Base-by-base conservation (phyloP, 2,797 vertebrate genomes). In the Martes flavigula region DNA sequence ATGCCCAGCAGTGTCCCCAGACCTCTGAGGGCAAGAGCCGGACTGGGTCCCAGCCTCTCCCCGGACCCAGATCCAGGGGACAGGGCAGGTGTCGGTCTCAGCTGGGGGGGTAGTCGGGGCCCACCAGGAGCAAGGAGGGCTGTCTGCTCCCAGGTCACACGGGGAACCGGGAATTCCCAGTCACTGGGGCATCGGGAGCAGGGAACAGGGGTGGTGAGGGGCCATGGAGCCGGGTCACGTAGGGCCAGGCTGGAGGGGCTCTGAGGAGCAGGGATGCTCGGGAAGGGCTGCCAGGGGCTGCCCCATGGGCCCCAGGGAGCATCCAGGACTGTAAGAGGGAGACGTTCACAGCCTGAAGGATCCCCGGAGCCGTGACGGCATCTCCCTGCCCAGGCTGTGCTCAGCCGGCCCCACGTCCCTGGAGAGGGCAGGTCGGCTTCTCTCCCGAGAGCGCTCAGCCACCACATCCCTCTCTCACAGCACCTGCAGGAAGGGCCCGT, bases 1-100 rank as follows among this genome's bases (percentile, higher is more conserved):
- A 30, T 0, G 0, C 46, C 12, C 27, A 6, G 15, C 1, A 14
- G 35, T 89, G 58, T 66, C 27, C 73, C 43, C 11, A 58, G 30
- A 56, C 12, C 40, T 77, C 18, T 5, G 43, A 30, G 30, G 14
- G 18, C 81, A 94, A 75, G 73, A 68, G 35, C 43, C 0, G 0
- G 62, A n/a, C 46, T 58, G 64, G 43, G 2, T n/a, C 7, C 66
- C 23, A 2, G 7, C n/a, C 23, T 12, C 14, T 51, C 73, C n/a
- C 6, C 8, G 17, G 68, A 90, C 54, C 51, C n/a, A 32, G 72
- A 35, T 90, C 72, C n/a, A 40, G 21, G 62, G 32, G 1, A 40
- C 43, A 3, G 2, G 73, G 70, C 15, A 2, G 43, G 73, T 75
- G 27, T 18, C 0, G 8, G 15, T 18, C 43, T 77, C 2, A 7